A percentile compares a stretch with the other conserved stretches of the same genome.
These are phyloP conservation scores for Ooceraea biroi DNA, from an alignment of 1,140 invertebrate species.

Conservation along the genomic window DNA sequence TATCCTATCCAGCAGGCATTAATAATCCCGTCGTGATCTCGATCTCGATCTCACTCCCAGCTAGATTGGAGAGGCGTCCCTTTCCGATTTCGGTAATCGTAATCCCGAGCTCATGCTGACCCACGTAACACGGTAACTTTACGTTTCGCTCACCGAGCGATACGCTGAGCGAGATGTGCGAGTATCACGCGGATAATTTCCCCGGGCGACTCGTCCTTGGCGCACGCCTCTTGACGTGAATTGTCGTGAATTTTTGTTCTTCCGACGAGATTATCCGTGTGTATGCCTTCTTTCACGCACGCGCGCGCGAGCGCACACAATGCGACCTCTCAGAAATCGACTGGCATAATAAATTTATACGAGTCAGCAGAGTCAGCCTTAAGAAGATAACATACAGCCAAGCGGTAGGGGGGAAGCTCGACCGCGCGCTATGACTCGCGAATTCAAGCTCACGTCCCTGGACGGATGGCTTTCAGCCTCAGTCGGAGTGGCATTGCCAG, in stretches of 20 bases:
- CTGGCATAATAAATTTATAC: constrained; percentile 63
- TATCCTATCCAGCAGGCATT: not conserved
- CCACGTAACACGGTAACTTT: constrained; percentile 44
- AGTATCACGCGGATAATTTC: too few relatives aligned
- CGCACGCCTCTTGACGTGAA: too few relatives aligned
- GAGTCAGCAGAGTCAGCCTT: constrained; percentile 62
- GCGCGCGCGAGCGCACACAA: constrained; percentile 39
- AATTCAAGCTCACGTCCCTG: constrained; percentile 60
- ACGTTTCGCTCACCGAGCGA: constrained; percentile 41
- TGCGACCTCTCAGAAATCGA: constrained; percentile 54
- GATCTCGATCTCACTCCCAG: constrained; percentile 21
- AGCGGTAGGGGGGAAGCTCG: constrained; percentile 5
- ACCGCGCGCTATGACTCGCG: constrained; percentile 59
- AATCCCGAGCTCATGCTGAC: constrained; percentile 47
- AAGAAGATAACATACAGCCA: constrained; percentile 59
- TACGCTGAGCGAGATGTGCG: not conserved
- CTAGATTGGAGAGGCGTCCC: constrained; percentile 60
- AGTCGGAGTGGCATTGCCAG: constrained; percentile 57
- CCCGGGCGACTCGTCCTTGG: too few relatives aligned
- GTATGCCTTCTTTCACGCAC: constrained; percentile 18
- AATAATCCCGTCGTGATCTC: constrained; percentile 1
- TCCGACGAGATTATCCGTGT: constrained; percentile 45
- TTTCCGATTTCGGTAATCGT: constrained; percentile 37
- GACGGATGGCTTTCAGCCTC: constrained; percentile 61
- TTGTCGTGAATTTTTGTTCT: constrained; percentile 55